A percentile compares a stretch with the other conserved stretches of the same genome.
These are phyloP conservation scores for Cardiocondyla obscurior DNA, from an alignment of 1,140 invertebrate genomes.

Conservation along the genomic window DNA sequence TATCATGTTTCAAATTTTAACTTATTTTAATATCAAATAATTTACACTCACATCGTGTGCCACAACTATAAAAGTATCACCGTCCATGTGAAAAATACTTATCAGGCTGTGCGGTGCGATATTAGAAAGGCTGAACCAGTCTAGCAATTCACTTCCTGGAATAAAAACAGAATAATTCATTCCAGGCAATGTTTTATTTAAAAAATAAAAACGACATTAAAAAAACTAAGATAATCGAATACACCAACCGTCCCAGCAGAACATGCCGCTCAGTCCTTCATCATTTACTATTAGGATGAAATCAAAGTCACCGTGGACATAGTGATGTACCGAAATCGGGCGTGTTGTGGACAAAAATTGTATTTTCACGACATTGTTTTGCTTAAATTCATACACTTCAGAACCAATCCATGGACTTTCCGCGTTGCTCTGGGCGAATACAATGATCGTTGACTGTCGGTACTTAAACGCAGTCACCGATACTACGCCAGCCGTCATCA, in stretches of 20 bases:
- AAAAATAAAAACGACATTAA: too few relatives aligned
- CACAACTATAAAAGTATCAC: conserved; percentile 68
- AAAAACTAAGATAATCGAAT: background rate
- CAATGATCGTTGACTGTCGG: conserved; percentile 64
- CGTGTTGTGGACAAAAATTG: conserved; percentile 61
- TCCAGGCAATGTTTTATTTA: background rate
- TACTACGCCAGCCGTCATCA: conserved; percentile 53
- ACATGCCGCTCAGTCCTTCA: conserved; percentile 49
- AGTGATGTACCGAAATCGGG: conserved; percentile 66
- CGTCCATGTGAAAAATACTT: conserved; percentile 46
- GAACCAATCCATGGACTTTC: conserved; percentile 46
- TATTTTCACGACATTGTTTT: conserved; percentile 43
- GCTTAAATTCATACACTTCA: conserved; percentile 68
- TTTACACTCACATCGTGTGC: conserved; percentile 51
- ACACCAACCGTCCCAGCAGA: conserved; percentile 72
- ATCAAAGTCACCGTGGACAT: conserved; percentile 46
- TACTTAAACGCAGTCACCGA: conserved; percentile 65
- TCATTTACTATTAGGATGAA: conserved; percentile 66
- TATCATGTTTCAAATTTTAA: background rate
- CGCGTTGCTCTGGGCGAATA: conserved; percentile 63
- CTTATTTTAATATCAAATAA: background rate
- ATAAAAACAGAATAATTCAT: background rate
- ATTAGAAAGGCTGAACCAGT: conserved; percentile 62
- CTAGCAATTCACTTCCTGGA: conserved; percentile 68
- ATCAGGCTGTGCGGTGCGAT: conserved; percentile 56